A percentile compares a stretch with the other conserved stretches of the same genome.
Evolutionary conservation across 2,113 vertebrate genomes (phyloP).

Genomic region (Dipodomys spectabilis): DNA sequence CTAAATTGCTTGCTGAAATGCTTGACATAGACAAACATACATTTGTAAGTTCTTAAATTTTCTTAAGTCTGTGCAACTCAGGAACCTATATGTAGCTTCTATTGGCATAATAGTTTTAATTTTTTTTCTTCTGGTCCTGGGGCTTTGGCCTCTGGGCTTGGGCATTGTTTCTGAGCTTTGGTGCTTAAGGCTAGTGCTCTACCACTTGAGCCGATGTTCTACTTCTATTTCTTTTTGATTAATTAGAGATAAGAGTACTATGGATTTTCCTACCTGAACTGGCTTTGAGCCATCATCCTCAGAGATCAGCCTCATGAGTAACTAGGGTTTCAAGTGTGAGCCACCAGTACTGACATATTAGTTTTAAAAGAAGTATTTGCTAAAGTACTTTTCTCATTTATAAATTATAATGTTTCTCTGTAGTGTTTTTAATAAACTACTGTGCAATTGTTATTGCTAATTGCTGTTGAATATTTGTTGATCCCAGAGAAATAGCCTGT

Average conservation of each 20-base stretch:
- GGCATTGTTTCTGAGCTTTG: no score
- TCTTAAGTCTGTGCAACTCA: slow-evolving; percentile 75
- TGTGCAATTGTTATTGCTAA: slow-evolving; percentile 80
- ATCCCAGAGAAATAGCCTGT: slow-evolving; percentile 82
- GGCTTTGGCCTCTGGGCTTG: no score
- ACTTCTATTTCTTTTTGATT: no score
- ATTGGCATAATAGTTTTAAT: slow-evolving; percentile 65
- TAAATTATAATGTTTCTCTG: slow-evolving; percentile 82
- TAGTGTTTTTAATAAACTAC: slow-evolving; percentile 81
- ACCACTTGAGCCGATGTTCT: no score
- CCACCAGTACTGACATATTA: slow-evolving; percentile 58
- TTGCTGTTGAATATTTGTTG: slow-evolving; percentile 84
- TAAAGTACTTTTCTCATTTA: slow-evolving; percentile 79
- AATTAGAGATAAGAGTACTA: no score
- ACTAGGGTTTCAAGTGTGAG: no score
- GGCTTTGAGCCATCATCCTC: no score
- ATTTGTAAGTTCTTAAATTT: slow-evolving; percentile 82
- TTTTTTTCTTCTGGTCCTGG: no score
- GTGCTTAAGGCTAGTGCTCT: no score
- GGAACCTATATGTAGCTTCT: slow-evolving; percentile 80
- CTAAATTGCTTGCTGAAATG: slow-evolving; percentile 79
- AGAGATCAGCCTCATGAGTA: no score
- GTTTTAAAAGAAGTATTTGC: slow-evolving; percentile 82
- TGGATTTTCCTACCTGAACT: no score
- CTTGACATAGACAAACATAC: slow-evolving; percentile 77